phyloP scores from a whole-genome alignment of 2,113 vertebrate genomes.

The Puntigrus tetrazona region DNA sequence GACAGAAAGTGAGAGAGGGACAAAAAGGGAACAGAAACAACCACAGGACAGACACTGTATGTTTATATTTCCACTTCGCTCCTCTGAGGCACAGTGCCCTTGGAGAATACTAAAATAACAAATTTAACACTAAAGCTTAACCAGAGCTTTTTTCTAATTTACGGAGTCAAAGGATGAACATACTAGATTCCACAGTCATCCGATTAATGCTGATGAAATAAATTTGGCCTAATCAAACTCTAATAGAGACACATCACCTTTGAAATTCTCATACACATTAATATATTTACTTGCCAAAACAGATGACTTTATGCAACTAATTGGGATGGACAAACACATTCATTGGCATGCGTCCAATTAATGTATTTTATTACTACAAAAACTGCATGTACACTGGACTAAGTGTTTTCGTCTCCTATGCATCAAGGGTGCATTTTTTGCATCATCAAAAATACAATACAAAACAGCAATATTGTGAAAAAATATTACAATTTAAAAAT shows the following conservation, averaged over 20 bases:
- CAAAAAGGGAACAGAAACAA: constrained; percentile 49
- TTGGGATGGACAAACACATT: too few species aligned
- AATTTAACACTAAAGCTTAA: too few species aligned
- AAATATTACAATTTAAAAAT: too few species aligned
- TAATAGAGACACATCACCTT: too few species aligned
- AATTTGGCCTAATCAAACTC: background rate
- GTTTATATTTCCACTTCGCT: constrained; percentile 70
- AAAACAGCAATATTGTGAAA: background rate
- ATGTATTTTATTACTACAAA: too few species aligned
- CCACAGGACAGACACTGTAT: constrained; percentile 68
- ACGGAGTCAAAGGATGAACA: background rate
- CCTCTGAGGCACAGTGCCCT: constrained; percentile 60
- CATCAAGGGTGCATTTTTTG: background rate
- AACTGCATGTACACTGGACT: background rate
- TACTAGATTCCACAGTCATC: background rate
- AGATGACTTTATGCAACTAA: too few species aligned
- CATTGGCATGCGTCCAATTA: too few species aligned
- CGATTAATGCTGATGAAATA: background rate
- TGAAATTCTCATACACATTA: too few species aligned
- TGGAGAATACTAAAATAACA: constrained; percentile 51
- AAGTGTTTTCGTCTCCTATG: background rate
- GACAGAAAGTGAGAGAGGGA: constrained; percentile 17
- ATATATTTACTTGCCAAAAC: too few species aligned
- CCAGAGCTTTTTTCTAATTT: too few species aligned
- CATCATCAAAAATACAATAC: background rate